Evolutionary conservation across 2,113 vertebrate genomes (phyloP).

Genomic region (Plectropomus leopardus): DNA sequence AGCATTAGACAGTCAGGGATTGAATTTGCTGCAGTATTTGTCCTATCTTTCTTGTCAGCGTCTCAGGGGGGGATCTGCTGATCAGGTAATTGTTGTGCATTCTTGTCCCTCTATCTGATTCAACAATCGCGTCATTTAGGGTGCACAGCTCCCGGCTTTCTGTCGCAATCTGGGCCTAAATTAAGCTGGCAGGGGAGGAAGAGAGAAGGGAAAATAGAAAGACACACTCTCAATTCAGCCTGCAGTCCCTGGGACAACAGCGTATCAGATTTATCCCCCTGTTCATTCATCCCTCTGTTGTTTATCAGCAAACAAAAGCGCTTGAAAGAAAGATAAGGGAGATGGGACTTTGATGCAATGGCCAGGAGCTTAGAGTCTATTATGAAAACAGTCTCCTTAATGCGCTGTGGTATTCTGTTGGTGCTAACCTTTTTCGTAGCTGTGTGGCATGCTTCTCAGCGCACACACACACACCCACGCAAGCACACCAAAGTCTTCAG

Average conservation of each 20-base stretch:
- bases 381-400: slow-evolving; percentile 50
- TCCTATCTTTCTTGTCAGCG: slow-evolving; percentile 19
- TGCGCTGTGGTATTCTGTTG: slow-evolving; percentile 45
- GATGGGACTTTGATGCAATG: slow-evolving; percentile 66
- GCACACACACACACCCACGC: not conserved
- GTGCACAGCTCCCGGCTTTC: slow-evolving; percentile 41
- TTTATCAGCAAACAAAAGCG: slow-evolving; percentile 66
- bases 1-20: slow-evolving; percentile 27
- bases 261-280: slow-evolving; percentile 64
- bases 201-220: slow-evolving; percentile 39
- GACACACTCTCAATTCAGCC: slow-evolving; percentile 48
- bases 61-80: slow-evolving; percentile 35
- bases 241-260: slow-evolving; percentile 45
- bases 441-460: slow-evolving; percentile 20
- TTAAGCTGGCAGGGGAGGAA: slow-evolving; percentile 54
- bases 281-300: slow-evolving; percentile 59
- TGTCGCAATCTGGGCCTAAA: slow-evolving; percentile 52
- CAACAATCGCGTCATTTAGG: slow-evolving; percentile 57
- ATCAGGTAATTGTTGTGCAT: slow-evolving; percentile 68
- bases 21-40: slow-evolving; percentile 46
- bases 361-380: slow-evolving; percentile 55
- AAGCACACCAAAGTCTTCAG: not conserved
- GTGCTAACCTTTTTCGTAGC: slow-evolving; percentile 37
- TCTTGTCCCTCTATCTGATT: slow-evolving; percentile 63
- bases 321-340: slow-evolving; percentile 58